Conservation (phyloP, 1,140 invertebrate species). For the Drosophila mauritiana region DNA sequence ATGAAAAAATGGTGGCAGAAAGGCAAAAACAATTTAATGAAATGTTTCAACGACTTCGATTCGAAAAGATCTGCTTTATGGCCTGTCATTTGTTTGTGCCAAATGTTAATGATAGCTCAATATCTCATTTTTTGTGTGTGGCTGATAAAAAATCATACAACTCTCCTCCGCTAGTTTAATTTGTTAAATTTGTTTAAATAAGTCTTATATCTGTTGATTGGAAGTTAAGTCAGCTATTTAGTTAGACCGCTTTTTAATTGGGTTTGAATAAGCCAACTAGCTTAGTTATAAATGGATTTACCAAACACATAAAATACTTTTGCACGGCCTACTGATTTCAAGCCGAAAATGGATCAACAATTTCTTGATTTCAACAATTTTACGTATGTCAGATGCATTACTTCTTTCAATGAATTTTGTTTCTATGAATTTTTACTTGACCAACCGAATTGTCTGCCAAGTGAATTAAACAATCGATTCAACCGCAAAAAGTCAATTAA, state of each 20-base stretch:
- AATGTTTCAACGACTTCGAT: conserved; percentile 65
- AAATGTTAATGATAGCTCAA: conserved; percentile 21
- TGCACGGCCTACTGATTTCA: neutral
- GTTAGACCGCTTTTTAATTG: no score
- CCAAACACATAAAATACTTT: neutral
- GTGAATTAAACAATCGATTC: conserved; percentile 22
- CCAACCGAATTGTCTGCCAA: neutral
- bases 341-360: neutral
- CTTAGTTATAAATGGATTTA: no score
- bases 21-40: conserved; percentile 66
- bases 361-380: neutral
- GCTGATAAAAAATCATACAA: neutral
- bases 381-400: neutral
- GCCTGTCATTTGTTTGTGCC: conserved; percentile 41
- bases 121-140: neutral
- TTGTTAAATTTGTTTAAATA: neutral
- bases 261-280: no score
- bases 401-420: neutral
- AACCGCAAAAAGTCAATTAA: conserved; percentile 48
- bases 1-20: conserved; percentile 14
- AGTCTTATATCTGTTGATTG: neutral
- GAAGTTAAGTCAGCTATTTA: neutral
- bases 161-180: neutral
- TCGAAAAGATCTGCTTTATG: conserved; percentile 47
- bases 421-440: neutral